Conservation (phyloP, 1,140 invertebrate genomes). For the Amyelois transitella region DNA sequence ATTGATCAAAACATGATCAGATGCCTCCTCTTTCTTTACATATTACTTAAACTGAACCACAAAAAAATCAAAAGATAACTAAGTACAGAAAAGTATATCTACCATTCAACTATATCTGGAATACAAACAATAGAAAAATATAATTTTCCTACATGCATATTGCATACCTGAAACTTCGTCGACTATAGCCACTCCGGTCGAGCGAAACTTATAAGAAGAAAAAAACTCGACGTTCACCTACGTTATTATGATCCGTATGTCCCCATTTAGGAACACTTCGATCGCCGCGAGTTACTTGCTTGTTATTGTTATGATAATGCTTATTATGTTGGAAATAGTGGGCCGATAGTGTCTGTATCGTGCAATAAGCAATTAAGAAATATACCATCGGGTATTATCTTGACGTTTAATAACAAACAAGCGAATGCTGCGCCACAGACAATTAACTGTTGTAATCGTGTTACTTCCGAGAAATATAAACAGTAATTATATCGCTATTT, state of each 20-base stretch:
- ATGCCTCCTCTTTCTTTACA: no score
- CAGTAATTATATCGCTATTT: background rate
- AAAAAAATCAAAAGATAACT: no score
- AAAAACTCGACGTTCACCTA: background rate
- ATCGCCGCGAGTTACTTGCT: slow-evolving; percentile 48
- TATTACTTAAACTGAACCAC: no score
- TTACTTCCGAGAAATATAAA: slow-evolving; percentile 34
- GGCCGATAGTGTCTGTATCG: slow-evolving; percentile 62
- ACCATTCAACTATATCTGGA: no score
- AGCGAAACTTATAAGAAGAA: no score
- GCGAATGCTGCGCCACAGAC: slow-evolving; percentile 25
- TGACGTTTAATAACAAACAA: slow-evolving; percentile 44
- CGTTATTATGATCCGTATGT: background rate
- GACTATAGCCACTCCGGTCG: no score
- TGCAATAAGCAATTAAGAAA: slow-evolving; percentile 68
- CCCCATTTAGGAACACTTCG: slow-evolving; percentile 17
- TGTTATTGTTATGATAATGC: slow-evolving; percentile 72
- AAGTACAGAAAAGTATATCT: no score
- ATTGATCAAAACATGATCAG: no score
- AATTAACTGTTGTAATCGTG: slow-evolving; percentile 28
- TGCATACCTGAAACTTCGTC: no score
- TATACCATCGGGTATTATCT: slow-evolving; percentile 47
- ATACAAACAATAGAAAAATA: no score
- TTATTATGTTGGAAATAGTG: slow-evolving; percentile 70
- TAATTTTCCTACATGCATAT: no score